Percentiles rank a stretch among this genome's conserved stretches.
Evolutionary conservation across 2,113 vertebrate genomes (phyloP).

Genomic region (Cygnus buccinator): DNA sequence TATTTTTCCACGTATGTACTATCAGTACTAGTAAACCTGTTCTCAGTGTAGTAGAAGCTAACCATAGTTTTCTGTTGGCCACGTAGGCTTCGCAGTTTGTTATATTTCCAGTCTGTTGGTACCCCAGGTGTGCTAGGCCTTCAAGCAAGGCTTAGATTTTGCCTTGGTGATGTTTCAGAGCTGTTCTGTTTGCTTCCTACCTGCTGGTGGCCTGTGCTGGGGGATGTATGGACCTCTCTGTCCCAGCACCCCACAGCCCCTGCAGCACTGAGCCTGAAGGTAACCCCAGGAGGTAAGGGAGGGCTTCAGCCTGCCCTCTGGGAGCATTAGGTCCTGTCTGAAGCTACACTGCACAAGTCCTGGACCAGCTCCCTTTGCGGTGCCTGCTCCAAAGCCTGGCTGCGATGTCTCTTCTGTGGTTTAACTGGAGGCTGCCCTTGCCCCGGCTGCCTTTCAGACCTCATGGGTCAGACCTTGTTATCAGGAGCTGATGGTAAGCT

Average conservation of each 20-base stretch:
- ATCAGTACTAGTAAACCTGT: neutral
- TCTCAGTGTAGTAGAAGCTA: neutral
- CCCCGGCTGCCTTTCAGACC: neutral
- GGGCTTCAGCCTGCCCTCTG: neutral
- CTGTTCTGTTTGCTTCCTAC: neutral
- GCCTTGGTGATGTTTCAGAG: neutral
- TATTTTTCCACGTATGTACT: rapidly evolving
- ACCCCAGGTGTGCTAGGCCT: neutral
- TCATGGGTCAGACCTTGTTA: neutral
- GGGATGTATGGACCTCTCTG: neutral
- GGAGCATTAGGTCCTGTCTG: neutral
- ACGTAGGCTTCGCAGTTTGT: neutral
- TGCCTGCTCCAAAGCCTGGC: neutral
- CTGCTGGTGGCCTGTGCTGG: neutral
- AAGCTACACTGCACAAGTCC: neutral
- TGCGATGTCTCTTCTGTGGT: neutral
- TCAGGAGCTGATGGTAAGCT: rapidly evolving
- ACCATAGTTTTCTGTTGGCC: neutral
- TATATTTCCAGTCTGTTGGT: neutral
- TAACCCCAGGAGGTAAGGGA: neutral
- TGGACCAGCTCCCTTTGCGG: neutral
- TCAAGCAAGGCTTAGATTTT: neutral
- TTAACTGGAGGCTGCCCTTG: neutral
- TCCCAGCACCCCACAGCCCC: neutral
- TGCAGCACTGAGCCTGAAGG: neutral